Conservation (phyloP, 2,888 invertebrate genomes). For the Drosophila antonietae region DNA sequence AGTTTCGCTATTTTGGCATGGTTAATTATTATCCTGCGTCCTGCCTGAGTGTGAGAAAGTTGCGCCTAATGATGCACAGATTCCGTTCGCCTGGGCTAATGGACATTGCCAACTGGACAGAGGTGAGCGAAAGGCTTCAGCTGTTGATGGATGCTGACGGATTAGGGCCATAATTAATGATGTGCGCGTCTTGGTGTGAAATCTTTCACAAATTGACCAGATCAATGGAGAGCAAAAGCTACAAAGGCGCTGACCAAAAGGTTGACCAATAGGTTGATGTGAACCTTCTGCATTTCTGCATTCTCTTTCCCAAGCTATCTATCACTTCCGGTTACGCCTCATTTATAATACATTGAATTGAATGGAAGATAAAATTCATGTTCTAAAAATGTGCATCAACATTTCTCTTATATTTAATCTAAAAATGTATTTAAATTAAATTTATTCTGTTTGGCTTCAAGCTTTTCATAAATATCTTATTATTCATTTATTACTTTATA, state of each 20-base stretch:
- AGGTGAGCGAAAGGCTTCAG: constrained; percentile 58
- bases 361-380: neutral
- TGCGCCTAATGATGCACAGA: constrained; percentile 56
- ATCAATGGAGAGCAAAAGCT: constrained; percentile 49
- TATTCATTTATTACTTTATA: neutral
- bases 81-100: constrained; percentile 10
- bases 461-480: neutral
- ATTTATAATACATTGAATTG: neutral
- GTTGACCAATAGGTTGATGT: constrained; percentile 8
- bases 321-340: neutral
- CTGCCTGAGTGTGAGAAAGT: constrained; percentile 79
- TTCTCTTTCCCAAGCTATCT: constrained; percentile 25
- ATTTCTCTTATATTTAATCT: neutral
- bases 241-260: constrained; percentile 39
- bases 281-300: constrained; percentile 24
- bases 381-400: too few species aligned
- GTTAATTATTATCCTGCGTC: constrained; percentile 79
- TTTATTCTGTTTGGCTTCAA: neutral
- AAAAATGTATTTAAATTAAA: neutral
- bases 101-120: constrained; percentile 35
- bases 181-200: constrained; percentile 48
- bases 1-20: constrained; percentile 81
- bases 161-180: constrained; percentile 82
- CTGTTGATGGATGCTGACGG: constrained; percentile 75
- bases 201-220: constrained; percentile 60